Percentiles rank a stretch among this genome's conserved stretches.
Conservation (phyloP, 2,113 vertebrate genomes). For the Aegithalos caudatus region DNA sequence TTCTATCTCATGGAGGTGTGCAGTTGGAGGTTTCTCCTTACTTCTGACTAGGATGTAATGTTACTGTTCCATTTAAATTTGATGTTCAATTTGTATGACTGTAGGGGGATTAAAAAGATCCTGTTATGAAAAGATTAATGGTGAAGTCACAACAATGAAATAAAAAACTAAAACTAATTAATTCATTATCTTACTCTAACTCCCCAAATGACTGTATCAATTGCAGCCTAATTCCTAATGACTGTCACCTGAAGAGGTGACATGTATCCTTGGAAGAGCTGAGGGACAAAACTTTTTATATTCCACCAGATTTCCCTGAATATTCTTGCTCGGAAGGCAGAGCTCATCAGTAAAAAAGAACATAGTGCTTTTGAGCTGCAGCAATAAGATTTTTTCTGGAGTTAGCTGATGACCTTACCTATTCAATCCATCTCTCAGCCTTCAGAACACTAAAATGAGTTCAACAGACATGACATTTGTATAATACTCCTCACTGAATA, state of each 20-base stretch:
- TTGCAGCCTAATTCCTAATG: conserved; percentile 13
- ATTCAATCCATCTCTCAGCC: neutral
- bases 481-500: neutral
- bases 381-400: neutral
- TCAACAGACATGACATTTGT: neutral
- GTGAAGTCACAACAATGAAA: neutral
- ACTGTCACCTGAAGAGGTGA: neutral
- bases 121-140: neutral
- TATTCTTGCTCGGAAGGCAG: neutral
- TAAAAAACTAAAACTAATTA: conserved; percentile 13
- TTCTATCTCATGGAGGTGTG: neutral
- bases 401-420: neutral
- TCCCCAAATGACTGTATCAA: neutral
- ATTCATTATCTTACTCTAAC: conserved; percentile 1
- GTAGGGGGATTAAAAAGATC: neutral
- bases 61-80: neutral
- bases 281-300: neutral
- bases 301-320: neutral
- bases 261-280: neutral
- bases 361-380: neutral
- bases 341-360: neutral
- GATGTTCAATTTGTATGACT: neutral
- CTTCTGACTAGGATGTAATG: neutral
- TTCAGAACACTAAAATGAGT: conserved; percentile 4
- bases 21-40: neutral